These are phyloP conservation scores for Nothocercus nigrocapillus DNA, from an alignment of 2,113 vertebrate genomes.

Conservation along the genomic window DNA sequence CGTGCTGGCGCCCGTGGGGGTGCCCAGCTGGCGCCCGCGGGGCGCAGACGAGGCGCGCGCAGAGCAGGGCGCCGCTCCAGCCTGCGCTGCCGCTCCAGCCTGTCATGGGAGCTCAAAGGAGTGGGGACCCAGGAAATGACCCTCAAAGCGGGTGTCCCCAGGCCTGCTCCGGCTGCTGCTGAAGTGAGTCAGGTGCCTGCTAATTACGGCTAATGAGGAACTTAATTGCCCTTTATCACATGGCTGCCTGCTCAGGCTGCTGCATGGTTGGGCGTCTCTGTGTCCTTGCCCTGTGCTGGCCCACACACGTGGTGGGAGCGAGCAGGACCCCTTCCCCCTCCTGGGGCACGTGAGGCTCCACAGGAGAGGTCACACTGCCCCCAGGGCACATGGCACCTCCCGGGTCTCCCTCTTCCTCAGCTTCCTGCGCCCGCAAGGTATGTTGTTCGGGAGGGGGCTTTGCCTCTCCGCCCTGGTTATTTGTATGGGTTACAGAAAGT, in stretches of 20 bases:
- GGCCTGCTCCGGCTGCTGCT: background rate
- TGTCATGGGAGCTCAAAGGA: background rate
- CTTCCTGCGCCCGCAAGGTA: background rate
- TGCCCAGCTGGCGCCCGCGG: fast-evolving
- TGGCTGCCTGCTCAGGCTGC: background rate
- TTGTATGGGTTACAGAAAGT: background rate
- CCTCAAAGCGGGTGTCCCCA: background rate
- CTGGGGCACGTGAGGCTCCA: background rate
- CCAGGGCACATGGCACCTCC: background rate
- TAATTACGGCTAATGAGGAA: conserved; percentile 47
- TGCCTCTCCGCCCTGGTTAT: background rate
- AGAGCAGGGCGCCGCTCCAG: background rate
- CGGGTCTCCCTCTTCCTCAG: background rate
- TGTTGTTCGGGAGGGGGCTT: background rate
- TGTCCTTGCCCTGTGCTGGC: background rate
- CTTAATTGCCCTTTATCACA: conserved; percentile 2
- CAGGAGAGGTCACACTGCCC: background rate
- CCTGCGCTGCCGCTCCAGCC: background rate
- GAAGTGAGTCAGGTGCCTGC: conserved; percentile 32
- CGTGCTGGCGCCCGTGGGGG: fast-evolving
- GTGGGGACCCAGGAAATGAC: fast-evolving
- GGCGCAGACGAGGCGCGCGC: fast-evolving
- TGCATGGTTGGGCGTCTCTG: background rate
- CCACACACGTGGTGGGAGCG: background rate
- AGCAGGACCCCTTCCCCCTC: background rate